Evolutionary conservation across 2,888 invertebrate genomes (phyloP), one percentile per base, ranked within the genome.

Genomic region (Acanthosepion lycidas): DNA sequence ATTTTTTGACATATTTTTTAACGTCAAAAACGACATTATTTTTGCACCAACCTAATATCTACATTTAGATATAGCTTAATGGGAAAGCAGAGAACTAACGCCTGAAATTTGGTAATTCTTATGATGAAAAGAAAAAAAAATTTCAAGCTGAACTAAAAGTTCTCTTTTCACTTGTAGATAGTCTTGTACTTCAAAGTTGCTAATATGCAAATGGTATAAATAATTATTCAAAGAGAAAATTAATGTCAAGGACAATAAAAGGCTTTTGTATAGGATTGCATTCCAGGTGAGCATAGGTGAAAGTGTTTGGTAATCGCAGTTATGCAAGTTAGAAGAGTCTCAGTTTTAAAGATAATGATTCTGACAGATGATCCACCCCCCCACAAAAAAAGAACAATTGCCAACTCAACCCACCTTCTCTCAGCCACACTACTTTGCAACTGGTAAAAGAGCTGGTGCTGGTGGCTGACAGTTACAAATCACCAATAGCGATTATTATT

Each of bases 401-500:
- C 12, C n/a, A 78, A 28, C 28, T 9, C 0, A 28, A 28, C n/a
- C n/a, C 78, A 2, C n/a, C 78, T 9, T 3, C 28, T 28, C n/a
- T n/a, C 78, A 8, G 0, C n/a, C 28, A 78, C 12, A 28, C 78
- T 78, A 9, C 1, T 78, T n/a, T 49, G 33, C 55, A 53, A 23
- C 51, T 23, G 28, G 55, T 28, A 53, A 18, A 12, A 78, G 23
- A 59, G 91, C 64, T 33, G 78, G 20, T 26, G n/a, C 0, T 28
- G 55, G 55, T 78, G 28, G 49, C 55, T 64, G 91, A 91, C 55
- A n/a, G 78, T 94, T 42, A 42, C 28, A 91, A 78, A 94, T 91
- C 91, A 91, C 51, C 94, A 78, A 94, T 64, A 94, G 28, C 33
- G 59, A 91, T 91, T 51, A 33, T 94, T 94, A 28, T 49, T 49